Evolutionary conservation across 2,888 invertebrate species (phyloP), one percentile per base, ranked within the genome.

Genomic region (Phortica okadai): DNA sequence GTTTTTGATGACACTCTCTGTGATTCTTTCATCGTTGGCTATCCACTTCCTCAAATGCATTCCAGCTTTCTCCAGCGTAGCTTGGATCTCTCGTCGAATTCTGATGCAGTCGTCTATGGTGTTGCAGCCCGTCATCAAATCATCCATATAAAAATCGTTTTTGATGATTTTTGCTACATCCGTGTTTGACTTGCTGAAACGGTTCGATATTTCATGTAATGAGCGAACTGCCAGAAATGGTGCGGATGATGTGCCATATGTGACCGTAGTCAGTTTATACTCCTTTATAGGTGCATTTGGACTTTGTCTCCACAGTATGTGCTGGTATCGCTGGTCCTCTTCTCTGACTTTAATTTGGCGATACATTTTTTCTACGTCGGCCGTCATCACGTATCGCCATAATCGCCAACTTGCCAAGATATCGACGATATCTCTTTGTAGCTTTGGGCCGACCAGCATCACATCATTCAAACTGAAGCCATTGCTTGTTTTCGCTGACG

Each of bases 341-440:
- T n/a, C n/a, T n/a, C n/a, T n/a, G n/a, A n/a, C n/a, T 33, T 72
- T n/a, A 2, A 89, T 82, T 75, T 87, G 84, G 0, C 82, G 80
- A 73, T 85, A 89, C 82, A 89, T 89, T 77, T 86, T 82, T 7
- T 80, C 80, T 4, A 90, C 81, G 74, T 90, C 89, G 3, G 83
- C 85, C 3, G 76, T 79, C 1, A 89, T 76, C 0, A 84, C 85
- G 44, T 76, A 74, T 70, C 54, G 45, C 74, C 76, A 75, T n/a
- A 67, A 58, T 73, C 79, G 59, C 74, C 77, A 83, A 25, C 80
- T 77, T 2, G 78, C 5, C 8, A 82, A 50, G 0, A 82, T 81
- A 56, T 79, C 75, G 8, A 76, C 72, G 2, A 89, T 59, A 64
- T 86, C 82, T 14, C 80, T 76, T 74, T 88, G 85, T 8, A 88